Conservation (phyloP, 2,113 vertebrate species). For the Copsychus sechellarum region DNA sequence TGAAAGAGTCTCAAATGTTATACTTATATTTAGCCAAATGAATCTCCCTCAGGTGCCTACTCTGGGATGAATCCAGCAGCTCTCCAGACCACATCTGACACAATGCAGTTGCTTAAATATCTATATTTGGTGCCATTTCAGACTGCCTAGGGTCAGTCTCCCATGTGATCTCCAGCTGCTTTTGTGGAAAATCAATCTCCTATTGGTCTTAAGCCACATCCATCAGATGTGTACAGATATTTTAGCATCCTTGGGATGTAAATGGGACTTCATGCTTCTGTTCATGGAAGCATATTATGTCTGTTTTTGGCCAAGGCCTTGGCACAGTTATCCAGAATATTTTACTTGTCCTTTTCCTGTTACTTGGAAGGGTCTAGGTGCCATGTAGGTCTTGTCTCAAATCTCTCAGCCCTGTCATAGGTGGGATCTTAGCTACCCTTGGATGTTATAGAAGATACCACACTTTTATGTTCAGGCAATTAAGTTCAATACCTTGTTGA, state of each 20-base stretch:
- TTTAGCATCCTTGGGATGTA: background rate
- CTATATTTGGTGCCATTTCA: background rate
- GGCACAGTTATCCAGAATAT: background rate
- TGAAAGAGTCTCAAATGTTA: background rate
- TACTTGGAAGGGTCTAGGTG: background rate
- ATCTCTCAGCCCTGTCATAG: background rate
- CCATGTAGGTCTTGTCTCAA: background rate
- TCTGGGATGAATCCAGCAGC: background rate
- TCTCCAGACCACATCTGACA: background rate
- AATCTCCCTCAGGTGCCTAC: background rate
- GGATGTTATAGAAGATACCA: background rate
- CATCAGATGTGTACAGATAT: background rate
- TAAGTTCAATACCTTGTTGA: background rate
- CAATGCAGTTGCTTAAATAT: background rate
- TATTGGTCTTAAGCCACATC: background rate
- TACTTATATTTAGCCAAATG: background rate
- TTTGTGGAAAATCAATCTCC: background rate
- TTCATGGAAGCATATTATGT: background rate
- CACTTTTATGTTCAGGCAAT: background rate
- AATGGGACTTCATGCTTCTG: background rate
- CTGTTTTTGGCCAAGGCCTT: background rate
- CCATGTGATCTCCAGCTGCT: background rate
- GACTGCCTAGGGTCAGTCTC: background rate
- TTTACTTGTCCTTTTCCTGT: background rate
- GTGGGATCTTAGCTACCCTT: background rate